Conservation (phyloP, 2,113 vertebrate species). For the Muntiacus muntjak region DNA sequence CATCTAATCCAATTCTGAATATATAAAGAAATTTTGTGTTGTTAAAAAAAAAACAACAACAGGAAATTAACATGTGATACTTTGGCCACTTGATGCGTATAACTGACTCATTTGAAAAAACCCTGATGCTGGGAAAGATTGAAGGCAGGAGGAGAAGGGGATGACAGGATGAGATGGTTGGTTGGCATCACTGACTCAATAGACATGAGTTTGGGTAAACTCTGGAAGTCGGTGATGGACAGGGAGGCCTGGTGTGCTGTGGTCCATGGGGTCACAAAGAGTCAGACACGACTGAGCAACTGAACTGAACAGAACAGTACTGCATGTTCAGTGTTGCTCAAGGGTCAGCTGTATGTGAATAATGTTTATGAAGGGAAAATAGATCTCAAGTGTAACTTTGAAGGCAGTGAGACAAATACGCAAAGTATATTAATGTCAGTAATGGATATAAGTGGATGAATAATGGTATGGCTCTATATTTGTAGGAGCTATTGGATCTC, state of each 20-base stretch:
- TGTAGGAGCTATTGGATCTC: not conserved
- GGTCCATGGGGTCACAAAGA: not conserved
- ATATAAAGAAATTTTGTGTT: not conserved
- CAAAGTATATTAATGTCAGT: not conserved
- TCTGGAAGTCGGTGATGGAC: not conserved
- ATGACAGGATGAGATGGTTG: not conserved
- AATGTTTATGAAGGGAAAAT: not conserved
- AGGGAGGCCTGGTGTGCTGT: not conserved
- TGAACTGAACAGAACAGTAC: not conserved
- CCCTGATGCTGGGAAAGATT: not conserved
- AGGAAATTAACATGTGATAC: not conserved
- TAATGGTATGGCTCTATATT: not conserved
- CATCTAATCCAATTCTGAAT: not conserved
- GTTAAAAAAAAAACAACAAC: not conserved
- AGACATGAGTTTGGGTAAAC: not conserved
- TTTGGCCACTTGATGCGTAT: not conserved
- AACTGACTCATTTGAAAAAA: not conserved
- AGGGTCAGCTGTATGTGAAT: not conserved
- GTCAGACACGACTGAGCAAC: rapidly evolving
- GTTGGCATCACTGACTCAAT: not conserved
- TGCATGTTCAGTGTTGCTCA: not conserved
- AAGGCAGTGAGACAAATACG: not conserved
- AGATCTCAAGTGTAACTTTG: not conserved
- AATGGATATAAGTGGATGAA: not conserved
- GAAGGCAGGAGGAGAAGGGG: not conserved